Conservation (phyloP, 2,888 invertebrate genomes). For the Therioaphis trifolii region DNA sequence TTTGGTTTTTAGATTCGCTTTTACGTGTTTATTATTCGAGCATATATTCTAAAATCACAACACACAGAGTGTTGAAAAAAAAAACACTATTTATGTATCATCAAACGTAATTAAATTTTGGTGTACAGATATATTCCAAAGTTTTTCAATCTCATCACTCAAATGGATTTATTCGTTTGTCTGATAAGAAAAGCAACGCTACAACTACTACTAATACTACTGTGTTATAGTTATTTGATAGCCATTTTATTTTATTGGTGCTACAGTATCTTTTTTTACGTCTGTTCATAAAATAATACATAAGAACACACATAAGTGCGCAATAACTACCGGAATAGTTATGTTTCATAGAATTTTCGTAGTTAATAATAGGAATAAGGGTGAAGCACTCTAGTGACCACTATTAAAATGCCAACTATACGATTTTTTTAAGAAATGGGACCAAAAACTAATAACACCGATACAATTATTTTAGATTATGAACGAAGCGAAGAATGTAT, state of each 20-base stretch:
- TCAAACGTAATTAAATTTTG: background rate
- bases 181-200: slow-evolving; percentile 22
- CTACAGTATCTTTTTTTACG: slow-evolving; percentile 23
- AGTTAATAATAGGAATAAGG: slow-evolving; percentile 26
- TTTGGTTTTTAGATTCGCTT: too few species aligned
- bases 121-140: slow-evolving; percentile 23
- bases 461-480: background rate
- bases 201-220: too few species aligned
- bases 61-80: background rate
- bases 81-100: background rate
- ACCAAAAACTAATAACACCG: background rate
- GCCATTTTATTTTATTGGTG: slow-evolving; percentile 42
- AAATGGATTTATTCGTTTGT: slow-evolving; percentile 5
- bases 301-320: background rate
- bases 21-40: too few species aligned
- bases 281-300: slow-evolving; percentile 26
- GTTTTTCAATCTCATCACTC: slow-evolving; percentile 27
- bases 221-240: slow-evolving; percentile 15
- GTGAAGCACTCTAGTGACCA: slow-evolving; percentile 4
- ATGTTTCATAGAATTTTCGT: slow-evolving; percentile 16
- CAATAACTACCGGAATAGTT: slow-evolving; percentile 4
- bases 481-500: background rate
- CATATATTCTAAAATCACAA: too few species aligned
- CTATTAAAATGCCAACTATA: slow-evolving; percentile 10
- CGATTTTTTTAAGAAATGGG: too few species aligned